Base-by-base conservation (phyloP, 2,113 vertebrate genomes). In the Dendropsophus ebraccatus region DNA sequence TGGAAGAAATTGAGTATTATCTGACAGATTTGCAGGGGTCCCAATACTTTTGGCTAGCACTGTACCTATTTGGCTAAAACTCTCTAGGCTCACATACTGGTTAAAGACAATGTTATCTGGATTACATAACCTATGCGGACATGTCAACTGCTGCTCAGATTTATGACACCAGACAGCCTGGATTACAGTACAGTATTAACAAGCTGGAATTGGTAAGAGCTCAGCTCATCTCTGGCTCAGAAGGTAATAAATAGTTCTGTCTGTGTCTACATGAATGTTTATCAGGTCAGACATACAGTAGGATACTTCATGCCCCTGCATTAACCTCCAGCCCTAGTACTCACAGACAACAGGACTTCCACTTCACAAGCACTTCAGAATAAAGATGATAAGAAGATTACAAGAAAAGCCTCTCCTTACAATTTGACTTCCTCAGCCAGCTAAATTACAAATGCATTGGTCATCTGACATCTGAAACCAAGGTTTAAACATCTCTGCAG, bases 381-480 rank as follows among this genome's bases (percentile, higher is more conserved):
- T 91, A 91, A 94, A 85, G 91, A 92, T 92, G 92, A 94, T 94
- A 95, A 94, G 93, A 93, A 94, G 94, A 95, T 95, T 94, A 95
- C 93, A 92, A 95, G 90, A 89, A 94, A 94, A 93, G 91, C 92
- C 92, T 92, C 91, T 93, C 92, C 93, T 92, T 93, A 90, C 91
- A 90, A 92, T 92, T 92, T 93, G 88, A 91, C 92, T 92, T 91
- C 92, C 90, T 89, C 89, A 94, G 92, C 88, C 89, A 92, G 92
- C 91, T 92, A 93, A 95, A 95, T 93, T 94, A 91, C 91, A 88
- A 87, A 92, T 88, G 88, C 92, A 93, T 91, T 91, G 94, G 93
- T 94, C 92, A 92, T 89, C 90, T 88, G 74, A 88, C 90, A 89
- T 85, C 87, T 88, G 85, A 89, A 91, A 88, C 89, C 88, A 81